Evolutionary conservation across 2,888 invertebrate species (phyloP), one percentile per base, ranked within the genome.

Genomic region (Plemyria rubiginata): DNA sequence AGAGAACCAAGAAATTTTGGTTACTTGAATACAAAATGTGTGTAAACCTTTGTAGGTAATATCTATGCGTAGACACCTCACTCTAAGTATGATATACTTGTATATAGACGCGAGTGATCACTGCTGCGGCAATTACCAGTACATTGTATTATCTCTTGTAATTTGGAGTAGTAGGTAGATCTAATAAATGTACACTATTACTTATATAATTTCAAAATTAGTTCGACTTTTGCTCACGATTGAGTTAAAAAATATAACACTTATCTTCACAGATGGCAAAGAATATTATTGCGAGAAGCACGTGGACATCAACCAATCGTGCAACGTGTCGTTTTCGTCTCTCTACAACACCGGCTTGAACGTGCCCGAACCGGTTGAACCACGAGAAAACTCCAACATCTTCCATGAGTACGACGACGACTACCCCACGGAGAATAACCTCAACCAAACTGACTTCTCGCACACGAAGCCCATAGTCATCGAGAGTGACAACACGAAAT

Each of bases 221-320:
- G n/a, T n/a, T n/a, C n/a, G n/a, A n/a, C n/a, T n/a, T n/a, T n/a
- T n/a, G n/a, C n/a, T n/a, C n/a, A n/a, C n/a, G n/a, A n/a, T n/a
- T n/a, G n/a, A 29, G 29, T 29, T 29, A 29, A 3, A 29, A 29
- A 3, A 4, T 29, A 6, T 29, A 29, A 29, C 3, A 9, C 48
- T n/a, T 32, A 49, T n/a, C 4, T 50, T 36, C 15, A 15, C 81
- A 93, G 93, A 92, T 66, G 92, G 90, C 7, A 90, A 90, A 72
- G 92, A 93, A 68, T 93, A 93, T 68, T 87, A 82, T 73, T 93
- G 93, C 68, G 93, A 93, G 63, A 93, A 93, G 74, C 93, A 93
- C 54, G 62, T 66, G 73, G 88, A 92, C 70, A 79, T 87, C 76
- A 90, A 89, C 66, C 86, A 88, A 48, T 90, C 90, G 0, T 87